Evolutionary conservation across 2,888 invertebrate genomes (phyloP).

Genomic region (Synergus gifuensis): DNA sequence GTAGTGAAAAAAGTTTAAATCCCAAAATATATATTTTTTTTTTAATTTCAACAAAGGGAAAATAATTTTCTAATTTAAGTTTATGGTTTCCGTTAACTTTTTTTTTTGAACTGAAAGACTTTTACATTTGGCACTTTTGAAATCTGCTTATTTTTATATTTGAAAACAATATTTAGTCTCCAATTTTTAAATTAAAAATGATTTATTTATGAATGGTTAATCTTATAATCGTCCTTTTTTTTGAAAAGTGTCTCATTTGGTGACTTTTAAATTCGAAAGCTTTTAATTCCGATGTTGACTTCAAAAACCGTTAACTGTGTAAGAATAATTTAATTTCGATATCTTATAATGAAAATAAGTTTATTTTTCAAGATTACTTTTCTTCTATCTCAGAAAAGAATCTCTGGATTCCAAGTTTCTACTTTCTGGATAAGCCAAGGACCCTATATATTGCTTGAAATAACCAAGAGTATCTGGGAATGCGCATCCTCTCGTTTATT

Average conservation of each 20-base stretch:
- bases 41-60: neutral
- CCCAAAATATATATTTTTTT: neutral
- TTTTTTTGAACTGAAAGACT: neutral
- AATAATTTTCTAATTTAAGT: neutral
- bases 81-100: neutral
- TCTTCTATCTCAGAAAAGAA: neutral
- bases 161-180: no score
- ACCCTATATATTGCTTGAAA: neutral
- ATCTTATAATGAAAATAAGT: neutral
- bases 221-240: no score
- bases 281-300: no score
- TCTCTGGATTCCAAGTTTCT: neutral
- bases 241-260: no score
- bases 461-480: neutral
- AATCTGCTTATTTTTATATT: no score
- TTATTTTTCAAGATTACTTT: neutral
- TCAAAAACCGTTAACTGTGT: no score
- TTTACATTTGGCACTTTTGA: neutral
- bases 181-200: no score
- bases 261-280: no score
- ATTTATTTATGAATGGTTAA: no score
- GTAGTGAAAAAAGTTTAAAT: neutral
- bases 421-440: slow-evolving; percentile 28
- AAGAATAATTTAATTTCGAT: neutral
- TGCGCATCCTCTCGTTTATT: slow-evolving; percentile 23